A percentile compares a stretch with the other conserved stretches of the same genome.
Conservation (phyloP, 2,113 vertebrate species). For the Odontophorus gujanensis region DNA sequence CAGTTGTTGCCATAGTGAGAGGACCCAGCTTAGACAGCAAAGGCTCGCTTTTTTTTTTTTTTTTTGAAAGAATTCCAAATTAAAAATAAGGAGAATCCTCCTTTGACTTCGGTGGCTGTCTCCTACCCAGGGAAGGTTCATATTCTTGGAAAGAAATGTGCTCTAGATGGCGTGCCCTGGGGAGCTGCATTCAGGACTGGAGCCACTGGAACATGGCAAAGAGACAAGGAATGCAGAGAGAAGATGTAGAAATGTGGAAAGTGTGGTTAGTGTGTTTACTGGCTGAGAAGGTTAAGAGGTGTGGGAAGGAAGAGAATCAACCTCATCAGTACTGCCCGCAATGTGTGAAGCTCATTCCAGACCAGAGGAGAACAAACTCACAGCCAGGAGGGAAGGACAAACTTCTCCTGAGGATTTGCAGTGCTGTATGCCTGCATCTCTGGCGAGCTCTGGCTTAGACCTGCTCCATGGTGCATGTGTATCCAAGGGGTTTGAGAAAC, state of each 20-base stretch:
- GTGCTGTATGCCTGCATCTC: neutral
- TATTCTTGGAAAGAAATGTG: neutral
- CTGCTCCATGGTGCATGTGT: neutral
- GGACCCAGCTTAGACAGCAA: neutral
- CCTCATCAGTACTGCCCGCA: rapidly evolving
- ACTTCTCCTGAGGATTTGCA: neutral
- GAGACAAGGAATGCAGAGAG: neutral
- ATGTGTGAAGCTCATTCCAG: neutral
- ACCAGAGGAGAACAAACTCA: neutral
- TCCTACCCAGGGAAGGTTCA: neutral
- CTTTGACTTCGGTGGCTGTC: neutral
- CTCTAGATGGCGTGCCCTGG: neutral
- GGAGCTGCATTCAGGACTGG: neutral
- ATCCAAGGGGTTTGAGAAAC: neutral
- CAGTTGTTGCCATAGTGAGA: conserved; percentile 31
- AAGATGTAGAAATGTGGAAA: neutral
- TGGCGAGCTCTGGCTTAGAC: neutral
- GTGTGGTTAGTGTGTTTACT: neutral
- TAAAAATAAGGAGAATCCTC: neutral
- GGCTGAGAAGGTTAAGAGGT: neutral
- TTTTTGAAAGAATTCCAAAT: neutral
- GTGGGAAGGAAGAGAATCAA: neutral
- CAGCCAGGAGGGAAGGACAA: neutral
- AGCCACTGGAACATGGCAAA: neutral
- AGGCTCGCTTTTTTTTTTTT: neutral